Evolutionary conservation across 2,888 invertebrate genomes (phyloP), one percentile per base, ranked within the genome.

Genomic region (Cryptosula pallasiana): DNA sequence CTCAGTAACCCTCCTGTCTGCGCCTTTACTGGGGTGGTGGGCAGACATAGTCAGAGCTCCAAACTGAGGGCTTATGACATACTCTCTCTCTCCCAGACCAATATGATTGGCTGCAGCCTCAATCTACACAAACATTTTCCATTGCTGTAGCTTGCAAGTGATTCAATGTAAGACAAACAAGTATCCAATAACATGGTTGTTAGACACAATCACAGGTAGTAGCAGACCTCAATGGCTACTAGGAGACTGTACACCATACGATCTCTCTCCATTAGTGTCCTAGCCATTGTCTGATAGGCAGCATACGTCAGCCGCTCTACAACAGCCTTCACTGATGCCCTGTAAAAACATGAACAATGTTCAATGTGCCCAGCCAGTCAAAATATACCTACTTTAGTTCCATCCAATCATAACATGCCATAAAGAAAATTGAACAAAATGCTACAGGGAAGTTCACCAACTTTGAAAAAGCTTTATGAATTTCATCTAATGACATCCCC

Each of bases 21-120:
- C 73, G 1, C 78, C 75, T 58, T 79, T 78, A 32, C 76, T 76
- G 58, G 74, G 75, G 32, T 78, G 78, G 1, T 80, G 74, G 3
- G 82, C 78, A 45, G 81, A 77, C 82, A 83, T 82, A 29, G 75
- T 73, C 25, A 74, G 72, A 1, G 82, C 79, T 73, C 82, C 81
- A 76, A 79, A 81, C 74, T 79, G 78, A 20, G 84, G 84, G 23
- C 83, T 83, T 58, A 84, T 80, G 20, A 84, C 74, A 75, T 80
- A 84, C 73, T 84, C 84, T 45, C 84, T 73, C 74, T 84, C 84
- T 23, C 84, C 84, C 1, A 76, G 76, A 16, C 80, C 80, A 20
- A 83, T 77, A 73, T 79, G 78, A 55, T 78, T 79, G 20, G 77
- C 75, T 2, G 81, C 79, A 72, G 82, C 82, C 71, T 83, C 83